These are phyloP conservation scores for Microhierax caerulescens DNA, from an alignment of 2,797 vertebrate species.

Conservation along the genomic window DNA sequence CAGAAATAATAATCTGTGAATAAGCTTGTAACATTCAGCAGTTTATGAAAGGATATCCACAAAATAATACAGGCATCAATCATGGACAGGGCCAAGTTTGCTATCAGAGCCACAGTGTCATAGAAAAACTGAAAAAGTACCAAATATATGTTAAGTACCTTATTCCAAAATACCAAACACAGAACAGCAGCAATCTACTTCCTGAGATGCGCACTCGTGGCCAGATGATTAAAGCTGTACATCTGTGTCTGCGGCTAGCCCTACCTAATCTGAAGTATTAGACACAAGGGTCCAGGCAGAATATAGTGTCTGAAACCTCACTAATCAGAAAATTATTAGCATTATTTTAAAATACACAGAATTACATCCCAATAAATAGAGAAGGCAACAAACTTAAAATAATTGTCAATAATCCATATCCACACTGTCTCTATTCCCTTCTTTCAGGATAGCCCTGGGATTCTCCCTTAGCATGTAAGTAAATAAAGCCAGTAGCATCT, in stretches of 20 bases:
- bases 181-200: not conserved
- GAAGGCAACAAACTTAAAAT: not conserved
- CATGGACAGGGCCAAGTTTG: conserved; percentile 89
- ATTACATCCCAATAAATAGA: not conserved
- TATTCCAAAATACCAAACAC: not conserved
- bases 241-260: not conserved
- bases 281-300: not conserved
- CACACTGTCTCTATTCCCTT: not conserved
- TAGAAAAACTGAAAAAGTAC: conserved; percentile 85
- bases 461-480: not conserved
- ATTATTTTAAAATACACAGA: not conserved
- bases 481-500: not conserved
- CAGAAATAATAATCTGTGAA: not conserved
- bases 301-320: not conserved
- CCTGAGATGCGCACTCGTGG: not conserved
- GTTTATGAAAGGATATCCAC: conserved; percentile 94
- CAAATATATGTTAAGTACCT: conserved; percentile 47
- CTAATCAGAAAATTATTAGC: not conserved
- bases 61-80: conserved; percentile 95
- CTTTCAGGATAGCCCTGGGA: not conserved
- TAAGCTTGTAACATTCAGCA: not conserved
- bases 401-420: not conserved
- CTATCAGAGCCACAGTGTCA: conserved; percentile 83
- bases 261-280: not conserved
- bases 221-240: not conserved